These are phyloP conservation scores for Lucilia cuprina DNA, from an alignment of 1,140 invertebrate genomes.

Conservation along the genomic window DNA sequence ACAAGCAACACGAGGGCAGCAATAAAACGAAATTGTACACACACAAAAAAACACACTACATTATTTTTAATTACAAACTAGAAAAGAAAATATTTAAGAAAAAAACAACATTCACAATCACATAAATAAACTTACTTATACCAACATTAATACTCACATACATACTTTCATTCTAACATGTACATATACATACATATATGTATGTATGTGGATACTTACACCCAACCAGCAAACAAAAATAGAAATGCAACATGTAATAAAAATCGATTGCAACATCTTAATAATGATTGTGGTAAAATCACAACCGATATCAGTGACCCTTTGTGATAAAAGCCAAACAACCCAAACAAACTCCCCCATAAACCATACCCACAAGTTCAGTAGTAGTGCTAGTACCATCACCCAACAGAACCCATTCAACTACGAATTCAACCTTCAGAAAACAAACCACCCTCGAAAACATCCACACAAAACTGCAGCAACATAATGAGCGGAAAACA, in stretches of 20 bases:
- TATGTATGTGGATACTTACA: neutral
- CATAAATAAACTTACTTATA: neutral
- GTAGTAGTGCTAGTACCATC: neutral
- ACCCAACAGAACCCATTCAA: neutral
- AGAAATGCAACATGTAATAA: constrained; percentile 11
- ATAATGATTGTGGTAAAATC: constrained; percentile 1
- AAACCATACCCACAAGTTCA: neutral
- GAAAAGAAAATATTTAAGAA: neutral
- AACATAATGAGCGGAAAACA: neutral
- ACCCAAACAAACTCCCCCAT: neutral
- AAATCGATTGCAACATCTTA: constrained; percentile 17
- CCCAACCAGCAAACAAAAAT: neutral
- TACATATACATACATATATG: neutral
- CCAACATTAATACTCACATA: neutral
- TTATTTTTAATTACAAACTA: neutral
- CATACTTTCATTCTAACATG: neutral
- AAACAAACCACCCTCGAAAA: neutral
- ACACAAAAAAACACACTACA: neutral
- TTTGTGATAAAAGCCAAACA: neutral
- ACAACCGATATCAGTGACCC: constrained; percentile 13
- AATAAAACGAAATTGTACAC: neutral
- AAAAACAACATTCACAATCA: neutral
- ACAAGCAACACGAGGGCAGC: neutral
- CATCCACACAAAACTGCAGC: neutral
- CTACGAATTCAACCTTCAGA: neutral